Evolutionary conservation across 2,888 invertebrate genomes (phyloP), one percentile per base, ranked within the genome.

Genomic region (Willowsia nigromaculata): DNA sequence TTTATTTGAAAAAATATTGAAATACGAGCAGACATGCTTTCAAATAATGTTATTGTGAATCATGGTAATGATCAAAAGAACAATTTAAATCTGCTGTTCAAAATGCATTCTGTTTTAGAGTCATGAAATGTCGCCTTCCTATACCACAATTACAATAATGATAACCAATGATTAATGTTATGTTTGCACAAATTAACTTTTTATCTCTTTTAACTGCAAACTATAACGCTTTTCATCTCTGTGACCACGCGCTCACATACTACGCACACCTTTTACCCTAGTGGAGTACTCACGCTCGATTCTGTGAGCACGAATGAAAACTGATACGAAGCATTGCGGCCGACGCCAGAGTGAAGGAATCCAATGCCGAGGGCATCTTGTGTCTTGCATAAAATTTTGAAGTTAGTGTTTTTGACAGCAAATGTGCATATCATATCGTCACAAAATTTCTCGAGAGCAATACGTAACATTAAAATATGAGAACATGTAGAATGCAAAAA

Each of bases 301-400:
- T 82, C 53, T 65, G 56, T 84, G 11, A 53, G 83, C 71, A 53
- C 53, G 40, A 71, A 33, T 71, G 71, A 50, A 71, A 53, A 40
- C 22, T 74, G 59, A 83, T 83, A 88, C 27, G 5, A 43, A 43
- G 25, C 43, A 47, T 43, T 11, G 22, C 71, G 30, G 30, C 59
- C 22, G 47, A 43, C 37, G 22, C 22, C 40, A 43, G 6, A 65
- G 15, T 56, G n/a, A 76, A 83, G 86, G 43, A 76, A 83, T 90
- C 68, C 90, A 86, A 90, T 90, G 90, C 90, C 90, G 90, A 87
- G 65, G 90, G 90, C 86, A 90, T 68, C 76, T 50, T 33, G 43
- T 50, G 74, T 88, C 62, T 76, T 87, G 53, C 7, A 40, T 30
- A 25, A 47, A 47, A 65, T 33, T 50, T 68, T 33, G 50, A 74